phyloP scores from a whole-genome alignment of 2,113 vertebrate genomes.

The Stigmatopora argus region DNA sequence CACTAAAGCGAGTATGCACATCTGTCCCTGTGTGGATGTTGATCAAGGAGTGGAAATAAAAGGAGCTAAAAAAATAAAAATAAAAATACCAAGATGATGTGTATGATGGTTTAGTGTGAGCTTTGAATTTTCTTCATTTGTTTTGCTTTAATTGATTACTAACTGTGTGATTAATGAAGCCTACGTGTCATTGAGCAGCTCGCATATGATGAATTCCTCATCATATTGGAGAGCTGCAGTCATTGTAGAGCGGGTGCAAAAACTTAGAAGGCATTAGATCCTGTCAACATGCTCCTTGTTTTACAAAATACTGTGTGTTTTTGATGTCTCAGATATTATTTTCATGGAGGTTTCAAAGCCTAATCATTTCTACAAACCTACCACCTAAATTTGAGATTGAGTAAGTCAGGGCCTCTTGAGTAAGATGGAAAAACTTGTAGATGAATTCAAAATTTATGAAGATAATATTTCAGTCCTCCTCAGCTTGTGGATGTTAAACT shows the following conservation, averaged over 20 bases:
- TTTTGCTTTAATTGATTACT: constrained; percentile 93
- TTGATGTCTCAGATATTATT: constrained; percentile 63
- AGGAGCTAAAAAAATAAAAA: neutral
- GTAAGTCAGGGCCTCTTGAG: constrained; percentile 70
- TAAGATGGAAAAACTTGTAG: constrained; percentile 71
- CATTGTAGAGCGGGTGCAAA: constrained; percentile 65
- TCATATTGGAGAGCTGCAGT: constrained; percentile 73
- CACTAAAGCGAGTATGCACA: constrained; percentile 77
- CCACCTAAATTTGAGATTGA: constrained; percentile 75
- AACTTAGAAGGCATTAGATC: constrained; percentile 79
- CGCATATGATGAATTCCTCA: constrained; percentile 82
- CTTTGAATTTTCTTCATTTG: constrained; percentile 85
- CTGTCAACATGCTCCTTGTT: constrained; percentile 58
- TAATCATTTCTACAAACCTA: constrained; percentile 66
- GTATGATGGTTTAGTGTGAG: constrained; percentile 79
- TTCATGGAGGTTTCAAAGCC: constrained; percentile 69
- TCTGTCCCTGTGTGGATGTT: constrained; percentile 64
- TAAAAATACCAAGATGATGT: neutral
- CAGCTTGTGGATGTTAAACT: constrained; percentile 67
- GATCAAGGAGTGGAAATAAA: constrained; percentile 12
- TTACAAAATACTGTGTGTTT: constrained; percentile 10
- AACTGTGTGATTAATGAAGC: constrained; percentile 87
- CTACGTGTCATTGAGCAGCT: constrained; percentile 71
- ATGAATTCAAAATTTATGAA: constrained; percentile 74
- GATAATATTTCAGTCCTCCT: constrained; percentile 67